These are phyloP conservation scores for Heliconius ethilla DNA, from an alignment of 2,888 invertebrate genomes.

Conservation along the genomic window DNA sequence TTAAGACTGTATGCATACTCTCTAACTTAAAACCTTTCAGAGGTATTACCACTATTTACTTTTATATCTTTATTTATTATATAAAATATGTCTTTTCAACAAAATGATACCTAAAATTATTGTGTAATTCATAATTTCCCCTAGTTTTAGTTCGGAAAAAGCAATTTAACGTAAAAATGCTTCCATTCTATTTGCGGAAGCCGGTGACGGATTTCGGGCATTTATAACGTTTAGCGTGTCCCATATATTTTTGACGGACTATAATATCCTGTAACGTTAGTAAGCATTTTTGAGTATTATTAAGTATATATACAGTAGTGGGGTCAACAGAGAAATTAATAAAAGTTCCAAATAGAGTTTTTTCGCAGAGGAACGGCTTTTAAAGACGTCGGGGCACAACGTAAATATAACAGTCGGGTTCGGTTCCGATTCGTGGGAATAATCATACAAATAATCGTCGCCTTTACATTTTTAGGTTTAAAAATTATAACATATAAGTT, in stretches of 20 bases:
- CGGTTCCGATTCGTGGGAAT: background rate
- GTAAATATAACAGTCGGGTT: background rate
- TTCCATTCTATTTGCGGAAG: slow-evolving; percentile 28
- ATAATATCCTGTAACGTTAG: slow-evolving; percentile 11
- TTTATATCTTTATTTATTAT: background rate
- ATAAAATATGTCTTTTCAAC: background rate
- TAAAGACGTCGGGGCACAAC: background rate
- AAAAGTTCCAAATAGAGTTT: background rate
- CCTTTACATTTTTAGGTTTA: too few species aligned
- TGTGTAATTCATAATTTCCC: slow-evolving; percentile 15
- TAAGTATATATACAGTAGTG: too few species aligned
- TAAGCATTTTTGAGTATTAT: background rate
- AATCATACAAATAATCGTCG: too few species aligned
- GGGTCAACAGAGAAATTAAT: too few species aligned
- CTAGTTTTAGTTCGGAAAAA: slow-evolving; percentile 31
- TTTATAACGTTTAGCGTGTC: slow-evolving; percentile 34
- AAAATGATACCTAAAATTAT: slow-evolving; percentile 6
- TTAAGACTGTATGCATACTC: too few species aligned
- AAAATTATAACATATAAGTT: too few species aligned
- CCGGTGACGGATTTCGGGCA: slow-evolving; percentile 32
- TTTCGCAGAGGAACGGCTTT: background rate
- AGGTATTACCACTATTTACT: background rate
- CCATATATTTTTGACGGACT: slow-evolving; percentile 25
- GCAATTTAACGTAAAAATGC: slow-evolving; percentile 35
- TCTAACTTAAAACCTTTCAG: too few species aligned